Base-by-base conservation (phyloP, 2,888 invertebrate species). In the Eutolmus rufibarbis region DNA sequence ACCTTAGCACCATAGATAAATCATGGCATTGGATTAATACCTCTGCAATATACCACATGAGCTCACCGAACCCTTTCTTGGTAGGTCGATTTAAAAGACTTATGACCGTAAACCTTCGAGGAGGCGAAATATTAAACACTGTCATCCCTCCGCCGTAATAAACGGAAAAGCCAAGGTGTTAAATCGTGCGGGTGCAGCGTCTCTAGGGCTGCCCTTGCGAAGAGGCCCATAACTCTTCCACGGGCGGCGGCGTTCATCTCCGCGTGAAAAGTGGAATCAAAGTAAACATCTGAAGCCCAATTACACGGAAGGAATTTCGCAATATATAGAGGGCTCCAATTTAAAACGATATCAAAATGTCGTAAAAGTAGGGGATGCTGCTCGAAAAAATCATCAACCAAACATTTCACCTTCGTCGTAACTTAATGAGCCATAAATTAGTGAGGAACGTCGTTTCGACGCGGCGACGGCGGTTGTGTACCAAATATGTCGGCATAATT, bases 401-500 rank as follows among this genome's bases (percentile, higher is more conserved):
- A 82, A 57, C 31, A 56, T 74, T 74, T 85, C 74, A 85, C 74
- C 85, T 77, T 86, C 86, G 31, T 57, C 34, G 46, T 86, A 28
- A 51, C 76, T 86, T 86, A 77, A 86, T 77, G 86, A 86, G 56
- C 76, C 51, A 86, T 86, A 86, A 86, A 86, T 86, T 86, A 86
- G 77, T 86, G 37, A 86, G 56, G 46, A 86, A 77, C 31, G 51
- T 37, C 77, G 51, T 86, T 46, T 43, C 56, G 51, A 28, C 28
- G 40, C 43, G 34, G 40, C 34, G 46, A 76, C 74, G 28, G 28
- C 31, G 76, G 74, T 86, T 43, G n/a, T 56, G 77, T 86, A 34
- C 34, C 77, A 37, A 86, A 86, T 77, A 86, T 77, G 77, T 77
- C 76, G 76, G 57, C 57, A 77, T 77, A 86, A 86, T 86, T 86